Evolutionary conservation across 2,888 invertebrate species (phyloP).

Genomic region (Temnothorax rugatulus): DNA sequence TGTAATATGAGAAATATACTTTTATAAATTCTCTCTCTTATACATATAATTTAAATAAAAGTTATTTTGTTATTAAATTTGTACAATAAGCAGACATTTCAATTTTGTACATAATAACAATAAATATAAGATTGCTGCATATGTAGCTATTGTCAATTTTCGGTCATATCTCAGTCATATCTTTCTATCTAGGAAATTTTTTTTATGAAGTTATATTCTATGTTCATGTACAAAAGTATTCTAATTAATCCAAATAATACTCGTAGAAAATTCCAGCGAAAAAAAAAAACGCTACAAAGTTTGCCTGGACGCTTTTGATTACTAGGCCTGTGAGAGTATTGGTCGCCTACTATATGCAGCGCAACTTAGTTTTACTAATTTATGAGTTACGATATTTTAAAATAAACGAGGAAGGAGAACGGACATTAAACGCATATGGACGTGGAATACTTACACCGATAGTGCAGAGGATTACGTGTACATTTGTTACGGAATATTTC

Average conservation of each 20-base stretch:
- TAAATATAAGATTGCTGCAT: not conserved
- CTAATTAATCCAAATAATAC: slow-evolving; percentile 1
- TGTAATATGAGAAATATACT: too few species aligned
- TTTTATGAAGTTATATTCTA: not conserved
- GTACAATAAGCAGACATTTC: too few species aligned
- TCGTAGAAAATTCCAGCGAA: not conserved
- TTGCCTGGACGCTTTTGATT: not conserved
- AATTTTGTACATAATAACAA: too few species aligned
- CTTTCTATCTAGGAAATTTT: not conserved
- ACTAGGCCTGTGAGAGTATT: not conserved
- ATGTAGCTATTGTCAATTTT: not conserved
- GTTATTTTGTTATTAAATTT: not conserved
- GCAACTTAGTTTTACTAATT: slow-evolving; percentile 16
- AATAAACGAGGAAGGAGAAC: not conserved
- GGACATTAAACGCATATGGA: too few species aligned
- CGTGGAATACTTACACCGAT: slow-evolving; percentile 61
- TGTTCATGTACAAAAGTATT: not conserved
- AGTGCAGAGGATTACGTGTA: slow-evolving; percentile 75
- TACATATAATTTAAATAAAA: not conserved
- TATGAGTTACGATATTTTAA: slow-evolving; percentile 8
- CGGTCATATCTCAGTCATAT: too few species aligned
- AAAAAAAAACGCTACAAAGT: not conserved
- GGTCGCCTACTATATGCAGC: not conserved
- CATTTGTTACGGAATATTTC: slow-evolving; percentile 43
- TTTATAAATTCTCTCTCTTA: too few species aligned